Evolutionary conservation across 2,888 invertebrate species (phyloP).

Genomic region (Drosophila quinaria): DNA sequence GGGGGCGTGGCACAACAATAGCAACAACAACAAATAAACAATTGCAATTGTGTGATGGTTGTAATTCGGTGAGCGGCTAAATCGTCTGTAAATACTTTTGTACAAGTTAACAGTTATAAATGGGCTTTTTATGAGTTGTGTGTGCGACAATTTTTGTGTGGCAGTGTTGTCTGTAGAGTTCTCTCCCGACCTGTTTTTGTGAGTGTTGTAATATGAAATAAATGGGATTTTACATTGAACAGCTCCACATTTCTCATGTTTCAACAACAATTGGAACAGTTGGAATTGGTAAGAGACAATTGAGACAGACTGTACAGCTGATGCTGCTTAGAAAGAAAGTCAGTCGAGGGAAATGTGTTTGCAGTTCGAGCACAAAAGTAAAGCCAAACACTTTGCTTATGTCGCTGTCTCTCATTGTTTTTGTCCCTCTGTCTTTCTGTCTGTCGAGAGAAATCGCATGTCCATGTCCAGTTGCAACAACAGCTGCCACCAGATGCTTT

Average conservation of each 20-base stretch:
- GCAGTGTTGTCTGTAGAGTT: slow-evolving; percentile 1
- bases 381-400: slow-evolving; percentile 58
- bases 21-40: slow-evolving; percentile 62
- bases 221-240: slow-evolving; percentile 52
- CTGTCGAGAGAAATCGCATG: slow-evolving; percentile 73
- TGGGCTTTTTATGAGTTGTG: slow-evolving; percentile 78
- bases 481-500: slow-evolving; percentile 29
- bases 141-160: slow-evolving; percentile 70
- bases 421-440: neutral
- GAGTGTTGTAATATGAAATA: slow-evolving; percentile 55
- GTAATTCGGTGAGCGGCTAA: slow-evolving; percentile 78
- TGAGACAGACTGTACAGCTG: slow-evolving; percentile 21
- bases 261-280: slow-evolving; percentile 48
- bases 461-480: slow-evolving; percentile 41
- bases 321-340: slow-evolving; percentile 55
- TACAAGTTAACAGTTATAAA: slow-evolving; percentile 81
- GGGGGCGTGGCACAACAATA: neutral
- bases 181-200: neutral
- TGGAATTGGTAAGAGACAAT: slow-evolving; percentile 39
- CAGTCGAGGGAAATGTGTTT: slow-evolving; percentile 59
- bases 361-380: slow-evolving; percentile 20
- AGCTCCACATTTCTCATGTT: slow-evolving; percentile 78
- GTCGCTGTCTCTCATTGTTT: slow-evolving; percentile 29
- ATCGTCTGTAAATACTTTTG: slow-evolving; percentile 80
- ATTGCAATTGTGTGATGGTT: slow-evolving; percentile 73